These are phyloP conservation scores for Nasonovia ribisnigri DNA, from an alignment of 2,888 invertebrate species.

Conservation along the genomic window DNA sequence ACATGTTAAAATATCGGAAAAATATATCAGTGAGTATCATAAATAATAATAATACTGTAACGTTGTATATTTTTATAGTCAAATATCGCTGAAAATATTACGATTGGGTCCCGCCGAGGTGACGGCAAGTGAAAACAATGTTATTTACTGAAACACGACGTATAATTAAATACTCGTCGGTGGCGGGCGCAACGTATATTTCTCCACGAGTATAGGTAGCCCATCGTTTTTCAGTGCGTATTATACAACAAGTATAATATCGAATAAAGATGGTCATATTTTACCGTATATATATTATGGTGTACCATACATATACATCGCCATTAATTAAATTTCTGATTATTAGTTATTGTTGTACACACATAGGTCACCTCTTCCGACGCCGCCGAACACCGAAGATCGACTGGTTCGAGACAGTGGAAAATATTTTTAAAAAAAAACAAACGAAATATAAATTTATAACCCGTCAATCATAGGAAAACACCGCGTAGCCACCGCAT, in stretches of 20 bases:
- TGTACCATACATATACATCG: not conserved
- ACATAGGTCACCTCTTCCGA: not conserved
- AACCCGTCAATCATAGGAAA: slow-evolving; percentile 39
- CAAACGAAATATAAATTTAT: slow-evolving; percentile 20
- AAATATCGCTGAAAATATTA: not conserved
- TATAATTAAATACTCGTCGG: slow-evolving; percentile 19
- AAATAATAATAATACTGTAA: not conserved
- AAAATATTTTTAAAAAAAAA: not conserved
- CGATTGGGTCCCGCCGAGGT: not conserved
- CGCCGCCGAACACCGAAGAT: not conserved
- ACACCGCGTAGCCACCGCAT: not conserved
- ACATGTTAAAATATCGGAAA: not conserved
- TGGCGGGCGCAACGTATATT: not conserved
- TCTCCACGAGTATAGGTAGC: not conserved
- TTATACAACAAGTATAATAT: not conserved
- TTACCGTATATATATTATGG: not conserved
- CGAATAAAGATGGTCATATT: not conserved
- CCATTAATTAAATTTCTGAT: slow-evolving; percentile 55
- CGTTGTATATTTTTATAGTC: not conserved
- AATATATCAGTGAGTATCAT: not conserved
- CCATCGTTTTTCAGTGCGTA: not conserved
- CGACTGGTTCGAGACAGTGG: not conserved
- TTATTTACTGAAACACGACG: not conserved
- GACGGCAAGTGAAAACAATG: not conserved
- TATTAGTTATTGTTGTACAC: not conserved